These are phyloP conservation scores for Trachythela sp. DNA, from an alignment of 64 coral and sea anemone species.

Conservation along the genomic window DNA sequence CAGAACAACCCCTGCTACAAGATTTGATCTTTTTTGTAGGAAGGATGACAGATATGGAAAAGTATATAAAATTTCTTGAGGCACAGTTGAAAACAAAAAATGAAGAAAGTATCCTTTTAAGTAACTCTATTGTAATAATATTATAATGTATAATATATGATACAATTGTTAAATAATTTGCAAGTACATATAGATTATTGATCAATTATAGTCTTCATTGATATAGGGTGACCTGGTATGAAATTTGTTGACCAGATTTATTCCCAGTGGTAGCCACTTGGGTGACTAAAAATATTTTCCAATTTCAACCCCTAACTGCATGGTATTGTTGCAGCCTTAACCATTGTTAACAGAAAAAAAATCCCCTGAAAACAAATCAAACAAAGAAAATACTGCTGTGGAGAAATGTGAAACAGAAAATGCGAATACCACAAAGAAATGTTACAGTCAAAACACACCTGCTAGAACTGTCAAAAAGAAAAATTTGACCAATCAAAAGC, in stretches of 20 bases:
- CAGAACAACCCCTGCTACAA: too few relatives aligned
- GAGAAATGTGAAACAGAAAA: background rate
- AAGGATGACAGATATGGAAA: slow-evolving; percentile 28
- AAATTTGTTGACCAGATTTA: too few relatives aligned
- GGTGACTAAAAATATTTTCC: too few relatives aligned
- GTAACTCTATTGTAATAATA: background rate
- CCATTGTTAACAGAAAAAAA: background rate
- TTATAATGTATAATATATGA: background rate
- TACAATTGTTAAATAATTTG: too few relatives aligned
- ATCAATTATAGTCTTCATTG: too few relatives aligned
- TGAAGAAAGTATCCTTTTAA: slow-evolving; percentile 16
- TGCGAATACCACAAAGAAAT: background rate
- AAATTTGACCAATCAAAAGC: background rate
- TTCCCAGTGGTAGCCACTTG: too few relatives aligned
- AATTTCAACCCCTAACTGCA: too few relatives aligned
- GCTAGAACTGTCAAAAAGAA: background rate
- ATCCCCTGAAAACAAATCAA: background rate
- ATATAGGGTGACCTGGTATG: too few relatives aligned
- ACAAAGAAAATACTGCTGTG: background rate
- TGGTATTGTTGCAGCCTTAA: background rate
- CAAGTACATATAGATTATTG: too few relatives aligned
- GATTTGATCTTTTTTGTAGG: background rate
- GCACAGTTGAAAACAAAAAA: background rate
- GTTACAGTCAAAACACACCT: background rate
- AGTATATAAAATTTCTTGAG: slow-evolving; percentile 45